These are phyloP conservation scores for Ypsolopha scabrella DNA, from an alignment of 2,888 invertebrate species.

Conservation along the genomic window DNA sequence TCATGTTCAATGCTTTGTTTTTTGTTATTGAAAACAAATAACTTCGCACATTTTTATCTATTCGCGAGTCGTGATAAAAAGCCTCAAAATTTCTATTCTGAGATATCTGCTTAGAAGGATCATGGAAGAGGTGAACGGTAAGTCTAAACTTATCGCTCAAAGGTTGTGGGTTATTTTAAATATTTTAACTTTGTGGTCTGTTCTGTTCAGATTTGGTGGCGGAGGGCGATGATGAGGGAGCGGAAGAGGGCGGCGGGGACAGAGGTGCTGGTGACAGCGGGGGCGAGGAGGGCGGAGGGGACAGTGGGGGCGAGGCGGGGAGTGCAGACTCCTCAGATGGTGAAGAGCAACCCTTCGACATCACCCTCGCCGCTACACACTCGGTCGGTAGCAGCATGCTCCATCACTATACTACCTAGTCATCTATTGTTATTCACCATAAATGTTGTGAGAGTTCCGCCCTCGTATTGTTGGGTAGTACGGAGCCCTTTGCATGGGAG, in stretches of 20 bases:
- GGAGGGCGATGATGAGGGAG: slow-evolving; percentile 5
- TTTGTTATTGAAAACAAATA: no score
- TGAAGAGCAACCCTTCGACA: slow-evolving; percentile 33
- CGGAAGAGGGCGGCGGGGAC: neutral
- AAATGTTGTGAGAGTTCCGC: no score
- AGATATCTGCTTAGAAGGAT: no score
- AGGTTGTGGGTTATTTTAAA: slow-evolving; percentile 1
- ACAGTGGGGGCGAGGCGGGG: neutral
- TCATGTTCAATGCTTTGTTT: no score
- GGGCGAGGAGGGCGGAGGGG: neutral
- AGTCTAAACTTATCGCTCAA: neutral
- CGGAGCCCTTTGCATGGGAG: no score
- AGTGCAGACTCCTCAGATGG: neutral
- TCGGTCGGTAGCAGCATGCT: slow-evolving; percentile 23
- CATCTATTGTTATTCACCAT: no score
- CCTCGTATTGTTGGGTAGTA: no score
- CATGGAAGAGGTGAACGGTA: no score
- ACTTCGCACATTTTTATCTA: no score
- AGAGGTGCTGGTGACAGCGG: neutral
- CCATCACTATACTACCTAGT: neutral
- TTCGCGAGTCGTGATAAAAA: no score
- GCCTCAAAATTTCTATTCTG: no score
- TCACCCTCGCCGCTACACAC: slow-evolving; percentile 46
- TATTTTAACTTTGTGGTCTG: neutral
- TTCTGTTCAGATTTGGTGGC: neutral